Evolutionary conservation across 2,797 vertebrate genomes (phyloP).

Genomic region (Tenualosa ilisha): DNA sequence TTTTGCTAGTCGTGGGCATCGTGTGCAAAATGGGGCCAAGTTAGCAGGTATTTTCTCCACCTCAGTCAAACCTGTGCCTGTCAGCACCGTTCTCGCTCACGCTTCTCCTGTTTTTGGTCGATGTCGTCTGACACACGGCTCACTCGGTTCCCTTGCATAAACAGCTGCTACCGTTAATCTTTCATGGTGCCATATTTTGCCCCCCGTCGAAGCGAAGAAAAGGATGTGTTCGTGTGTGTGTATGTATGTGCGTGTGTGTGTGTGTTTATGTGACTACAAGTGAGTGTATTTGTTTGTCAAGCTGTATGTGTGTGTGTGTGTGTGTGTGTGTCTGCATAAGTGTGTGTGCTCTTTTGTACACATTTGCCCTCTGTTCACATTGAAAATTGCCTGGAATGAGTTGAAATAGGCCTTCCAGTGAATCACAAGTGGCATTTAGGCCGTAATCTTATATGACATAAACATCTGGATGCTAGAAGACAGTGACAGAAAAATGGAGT

Average conservation of each 20-base stretch:
- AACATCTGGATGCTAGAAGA: conserved; percentile 8
- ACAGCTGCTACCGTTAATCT: conserved; percentile 60
- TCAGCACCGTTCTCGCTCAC: background rate
- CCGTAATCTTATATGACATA: conserved; percentile 2
- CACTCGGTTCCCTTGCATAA: conserved; percentile 32
- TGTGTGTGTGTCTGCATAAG: background rate
- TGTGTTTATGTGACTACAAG: background rate
- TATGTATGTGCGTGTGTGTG: background rate
- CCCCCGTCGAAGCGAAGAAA: background rate
- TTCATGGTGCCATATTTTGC: conserved; percentile 53
- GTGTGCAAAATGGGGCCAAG: background rate
- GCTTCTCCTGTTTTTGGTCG: background rate
- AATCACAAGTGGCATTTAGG: background rate
- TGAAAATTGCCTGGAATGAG: conserved; percentile 44
- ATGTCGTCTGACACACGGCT: background rate
- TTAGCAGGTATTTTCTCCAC: background rate
- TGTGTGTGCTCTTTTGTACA: conserved; percentile 39
- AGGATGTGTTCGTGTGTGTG: background rate
- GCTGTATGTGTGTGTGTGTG: background rate
- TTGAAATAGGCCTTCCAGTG: background rate
- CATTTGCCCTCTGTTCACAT: conserved; percentile 52
- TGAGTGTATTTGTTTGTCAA: background rate
- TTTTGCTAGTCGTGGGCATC: background rate
- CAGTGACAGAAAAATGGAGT: background rate
- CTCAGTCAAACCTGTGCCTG: background rate